These are phyloP conservation scores for Petromus typicus DNA, from an alignment of 2,113 vertebrate species.

Conservation along the genomic window DNA sequence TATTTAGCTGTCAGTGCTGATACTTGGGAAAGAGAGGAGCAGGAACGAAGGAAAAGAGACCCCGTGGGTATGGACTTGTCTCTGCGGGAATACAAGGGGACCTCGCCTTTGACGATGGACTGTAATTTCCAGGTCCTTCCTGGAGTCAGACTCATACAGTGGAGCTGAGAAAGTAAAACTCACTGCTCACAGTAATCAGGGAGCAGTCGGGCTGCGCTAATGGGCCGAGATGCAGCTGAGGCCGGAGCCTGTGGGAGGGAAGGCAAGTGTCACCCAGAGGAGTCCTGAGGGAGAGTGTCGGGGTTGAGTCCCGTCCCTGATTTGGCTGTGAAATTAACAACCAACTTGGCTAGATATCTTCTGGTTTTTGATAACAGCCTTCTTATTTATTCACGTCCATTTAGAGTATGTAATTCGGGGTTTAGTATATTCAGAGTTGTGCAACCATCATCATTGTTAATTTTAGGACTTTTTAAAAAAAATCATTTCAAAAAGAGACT, in stretches of 20 bases:
- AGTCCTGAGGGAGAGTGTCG: background rate
- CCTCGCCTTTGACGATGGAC: background rate
- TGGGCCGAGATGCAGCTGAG: background rate
- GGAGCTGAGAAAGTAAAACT: background rate
- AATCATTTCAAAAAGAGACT: background rate
- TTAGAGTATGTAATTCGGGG: background rate
- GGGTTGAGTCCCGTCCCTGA: background rate
- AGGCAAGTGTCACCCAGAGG: background rate
- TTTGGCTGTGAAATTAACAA: background rate
- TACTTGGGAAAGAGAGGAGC: background rate
- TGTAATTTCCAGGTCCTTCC: background rate
- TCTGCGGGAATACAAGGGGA: background rate
- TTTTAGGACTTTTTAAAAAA: background rate
- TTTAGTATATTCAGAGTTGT: background rate
- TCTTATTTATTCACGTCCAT: background rate
- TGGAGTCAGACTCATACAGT: background rate
- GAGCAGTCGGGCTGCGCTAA: too few species aligned
- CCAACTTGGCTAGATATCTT: background rate
- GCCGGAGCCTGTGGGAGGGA: background rate
- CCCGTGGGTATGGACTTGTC: background rate
- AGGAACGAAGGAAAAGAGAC: background rate
- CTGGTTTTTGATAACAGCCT: background rate
- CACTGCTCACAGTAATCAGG: background rate
- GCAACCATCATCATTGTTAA: background rate
- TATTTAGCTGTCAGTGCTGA: background rate